phyloP scores from a whole-genome alignment of 2,113 vertebrate genomes.

The Solenodon paradoxus region DNA sequence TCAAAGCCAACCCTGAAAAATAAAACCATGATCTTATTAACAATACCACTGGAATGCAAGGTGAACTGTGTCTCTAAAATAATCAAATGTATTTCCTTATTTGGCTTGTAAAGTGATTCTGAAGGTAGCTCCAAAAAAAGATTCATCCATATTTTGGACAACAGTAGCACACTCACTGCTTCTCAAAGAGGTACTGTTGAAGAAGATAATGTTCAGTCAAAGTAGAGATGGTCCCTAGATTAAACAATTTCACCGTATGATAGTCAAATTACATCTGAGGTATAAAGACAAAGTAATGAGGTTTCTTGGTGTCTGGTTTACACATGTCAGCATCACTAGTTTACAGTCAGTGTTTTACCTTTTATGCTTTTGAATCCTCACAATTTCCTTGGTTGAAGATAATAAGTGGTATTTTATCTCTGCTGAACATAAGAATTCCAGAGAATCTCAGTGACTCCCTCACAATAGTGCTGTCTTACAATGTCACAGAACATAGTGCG shows the following conservation, averaged over 20 bases:
- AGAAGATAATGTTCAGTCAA: not conserved
- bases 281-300: not conserved
- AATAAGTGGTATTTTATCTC: not conserved
- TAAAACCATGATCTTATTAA: not conserved
- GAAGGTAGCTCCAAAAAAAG: not conserved
- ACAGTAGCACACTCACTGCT: not conserved
- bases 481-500: not conserved
- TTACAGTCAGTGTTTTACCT: not conserved
- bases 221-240: not conserved
- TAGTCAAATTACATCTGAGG: not conserved
- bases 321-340: not conserved
- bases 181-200: not conserved
- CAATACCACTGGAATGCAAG: not conserved
- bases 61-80: not conserved
- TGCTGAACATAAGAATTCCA: not conserved
- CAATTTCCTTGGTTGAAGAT: not conserved
- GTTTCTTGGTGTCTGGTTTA: not conserved
- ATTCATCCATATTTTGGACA: not conserved
- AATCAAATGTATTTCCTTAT: not conserved
- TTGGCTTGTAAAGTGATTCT: slow-evolving; percentile 36
- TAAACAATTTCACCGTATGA: not conserved
- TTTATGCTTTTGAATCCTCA: not conserved
- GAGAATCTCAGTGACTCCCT: not conserved
- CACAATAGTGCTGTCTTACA: not conserved
- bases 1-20: not conserved